Conservation (phyloP, 2,888 invertebrate genomes). For the Latheticus oryzae region DNA sequence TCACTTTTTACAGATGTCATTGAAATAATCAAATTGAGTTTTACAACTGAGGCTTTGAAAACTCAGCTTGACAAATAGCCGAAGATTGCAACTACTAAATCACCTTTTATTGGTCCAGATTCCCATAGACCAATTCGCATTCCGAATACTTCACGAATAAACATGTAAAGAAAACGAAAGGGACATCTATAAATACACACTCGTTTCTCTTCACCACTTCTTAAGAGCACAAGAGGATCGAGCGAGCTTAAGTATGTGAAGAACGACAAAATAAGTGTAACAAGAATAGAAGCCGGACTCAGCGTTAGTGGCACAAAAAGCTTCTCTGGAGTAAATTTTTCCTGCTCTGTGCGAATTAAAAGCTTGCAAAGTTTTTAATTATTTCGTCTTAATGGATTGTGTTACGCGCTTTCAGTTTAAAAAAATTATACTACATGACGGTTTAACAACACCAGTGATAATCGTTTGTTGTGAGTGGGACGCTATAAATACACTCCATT, state of each 20-base stretch:
- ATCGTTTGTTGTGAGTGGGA: conserved; percentile 5
- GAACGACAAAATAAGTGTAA: conserved; percentile 16
- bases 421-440: too few species aligned
- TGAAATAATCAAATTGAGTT: conserved; percentile 17
- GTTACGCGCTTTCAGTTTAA: not conserved
- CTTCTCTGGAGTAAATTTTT: not conserved
- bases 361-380: conserved; percentile 6
- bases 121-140: conserved; percentile 4
- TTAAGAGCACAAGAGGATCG: conserved; percentile 8
- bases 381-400: conserved; percentile 1
- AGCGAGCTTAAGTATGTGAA: conserved; percentile 15
- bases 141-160: conserved; percentile 19
- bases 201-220: conserved; percentile 9
- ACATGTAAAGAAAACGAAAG: conserved; percentile 19
- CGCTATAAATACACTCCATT: conserved; percentile 7
- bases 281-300: conserved; percentile 8
- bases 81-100: conserved; percentile 27
- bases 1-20: conserved; percentile 7
- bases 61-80: conserved; percentile 26
- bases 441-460: not conserved
- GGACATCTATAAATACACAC: conserved; percentile 18
- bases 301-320: not conserved
- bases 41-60: conserved; percentile 5
- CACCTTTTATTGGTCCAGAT: conserved; percentile 29
- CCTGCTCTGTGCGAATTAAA: not conserved